Percentiles rank a stretch among this genome's conserved stretches.
phyloP scores from a whole-genome alignment of 2,888 invertebrate species.

The Cosmopolites sordidus region DNA sequence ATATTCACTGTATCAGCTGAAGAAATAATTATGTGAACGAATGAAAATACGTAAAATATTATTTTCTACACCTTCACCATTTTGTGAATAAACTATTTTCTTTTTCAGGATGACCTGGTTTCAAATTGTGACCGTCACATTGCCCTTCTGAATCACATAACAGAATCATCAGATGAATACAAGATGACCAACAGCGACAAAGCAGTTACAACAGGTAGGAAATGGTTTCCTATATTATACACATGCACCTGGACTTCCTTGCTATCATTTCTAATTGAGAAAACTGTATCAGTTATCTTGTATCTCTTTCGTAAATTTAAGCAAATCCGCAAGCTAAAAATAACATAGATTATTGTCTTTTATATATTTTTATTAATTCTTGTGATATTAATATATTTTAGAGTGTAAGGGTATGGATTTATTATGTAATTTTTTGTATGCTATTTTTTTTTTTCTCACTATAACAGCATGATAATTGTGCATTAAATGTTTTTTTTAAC shows the following conservation, averaged over 20 bases:
- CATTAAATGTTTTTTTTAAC: slow-evolving; percentile 38
- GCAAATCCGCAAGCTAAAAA: slow-evolving; percentile 31
- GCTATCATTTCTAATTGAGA: slow-evolving; percentile 41
- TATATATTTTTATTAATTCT: slow-evolving; percentile 3
- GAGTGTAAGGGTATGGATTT: slow-evolving; percentile 23
- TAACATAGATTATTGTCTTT: slow-evolving; percentile 20
- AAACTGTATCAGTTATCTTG: slow-evolving; percentile 37
- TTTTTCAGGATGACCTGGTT: slow-evolving; percentile 73
- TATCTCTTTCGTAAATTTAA: slow-evolving; percentile 40
- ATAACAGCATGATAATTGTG: slow-evolving; percentile 38
- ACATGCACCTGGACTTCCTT: slow-evolving; percentile 42
- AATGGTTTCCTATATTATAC: slow-evolving; percentile 41
- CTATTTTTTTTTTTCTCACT: slow-evolving; percentile 30
- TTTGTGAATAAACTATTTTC: slow-evolving; percentile 11
- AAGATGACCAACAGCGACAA: slow-evolving; percentile 41
- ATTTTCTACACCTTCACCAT: no score
- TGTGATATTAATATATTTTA: slow-evolving; percentile 21
- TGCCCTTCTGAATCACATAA: slow-evolving; percentile 60
- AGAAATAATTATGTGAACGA: no score
- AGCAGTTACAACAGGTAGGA: slow-evolving; percentile 45
- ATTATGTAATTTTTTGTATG: slow-evolving; percentile 21
- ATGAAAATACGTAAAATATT: no score
- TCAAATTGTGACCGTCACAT: slow-evolving; percentile 84
- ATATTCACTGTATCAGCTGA: no score
- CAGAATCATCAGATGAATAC: slow-evolving; percentile 43